Conservation (phyloP, 2,797 vertebrate genomes). For the Cyclura pinguis region DNA sequence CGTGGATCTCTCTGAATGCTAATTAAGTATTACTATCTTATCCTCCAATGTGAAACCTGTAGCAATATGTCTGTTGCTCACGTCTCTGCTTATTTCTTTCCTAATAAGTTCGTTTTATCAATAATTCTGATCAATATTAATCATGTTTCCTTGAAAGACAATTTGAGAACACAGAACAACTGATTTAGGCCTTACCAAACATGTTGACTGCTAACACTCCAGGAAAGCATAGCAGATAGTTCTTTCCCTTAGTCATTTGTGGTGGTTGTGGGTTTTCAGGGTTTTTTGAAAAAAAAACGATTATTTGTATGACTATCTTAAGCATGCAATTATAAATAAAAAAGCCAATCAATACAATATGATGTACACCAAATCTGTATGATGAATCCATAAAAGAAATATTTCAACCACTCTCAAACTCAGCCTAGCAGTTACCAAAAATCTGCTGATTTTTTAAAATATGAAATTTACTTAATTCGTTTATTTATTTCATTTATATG, state of each 20-base stretch:
- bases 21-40: slow-evolving; percentile 47
- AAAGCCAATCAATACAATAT: neutral
- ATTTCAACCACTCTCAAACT: neutral
- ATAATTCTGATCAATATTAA: slow-evolving; percentile 27
- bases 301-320: neutral
- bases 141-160: slow-evolving; percentile 39
- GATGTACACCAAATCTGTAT: neutral
- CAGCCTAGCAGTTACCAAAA: neutral
- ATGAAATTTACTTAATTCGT: too few relatives aligned
- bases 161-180: neutral
- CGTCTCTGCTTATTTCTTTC: slow-evolving; percentile 26
- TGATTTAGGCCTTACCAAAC: slow-evolving; percentile 32
- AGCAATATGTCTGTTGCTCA: slow-evolving; percentile 27
- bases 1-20: slow-evolving; percentile 44
- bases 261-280: too few relatives aligned
- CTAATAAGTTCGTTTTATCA: slow-evolving; percentile 40
- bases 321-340: neutral
- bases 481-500: too few relatives aligned
- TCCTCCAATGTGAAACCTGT: slow-evolving; percentile 42
- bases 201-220: slow-evolving; percentile 15
- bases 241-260: neutral
- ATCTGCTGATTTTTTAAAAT: neutral
- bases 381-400: neutral
- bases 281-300: too few relatives aligned
- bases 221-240: neutral